These are phyloP conservation scores for Exocentrus adspersus DNA, from an alignment of 2,888 invertebrate genomes.

Conservation along the genomic window DNA sequence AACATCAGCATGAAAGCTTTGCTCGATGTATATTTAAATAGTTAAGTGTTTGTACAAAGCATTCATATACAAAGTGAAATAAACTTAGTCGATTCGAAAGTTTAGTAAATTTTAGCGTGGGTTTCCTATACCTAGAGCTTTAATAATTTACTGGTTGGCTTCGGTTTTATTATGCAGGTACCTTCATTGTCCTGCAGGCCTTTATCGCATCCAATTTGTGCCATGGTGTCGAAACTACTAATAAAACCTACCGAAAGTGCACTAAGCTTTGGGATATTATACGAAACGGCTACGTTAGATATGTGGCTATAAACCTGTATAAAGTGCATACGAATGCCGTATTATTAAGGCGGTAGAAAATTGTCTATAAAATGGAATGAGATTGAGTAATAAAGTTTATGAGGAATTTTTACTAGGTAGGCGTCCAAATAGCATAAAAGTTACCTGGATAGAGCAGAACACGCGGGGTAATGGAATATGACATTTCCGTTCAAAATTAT, in stretches of 20 bases:
- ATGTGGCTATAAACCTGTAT: constrained; percentile 19
- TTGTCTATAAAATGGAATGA: constrained; percentile 29
- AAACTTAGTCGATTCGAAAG: too few relatives aligned
- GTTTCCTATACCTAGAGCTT: too few relatives aligned
- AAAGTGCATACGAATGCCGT: constrained; percentile 29
- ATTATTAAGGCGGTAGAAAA: constrained; percentile 25
- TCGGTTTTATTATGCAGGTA: background rate
- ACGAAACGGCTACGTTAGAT: background rate
- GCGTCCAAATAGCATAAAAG: constrained; percentile 7
- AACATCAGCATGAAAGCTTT: background rate
- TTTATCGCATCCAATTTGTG: background rate
- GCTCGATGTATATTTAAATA: background rate
- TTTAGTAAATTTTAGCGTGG: too few relatives aligned
- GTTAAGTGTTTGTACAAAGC: too few relatives aligned
- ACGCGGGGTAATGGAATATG: constrained; percentile 1
- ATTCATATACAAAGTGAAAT: too few relatives aligned
- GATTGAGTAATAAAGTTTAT: constrained; percentile 28
- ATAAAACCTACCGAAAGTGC: background rate
- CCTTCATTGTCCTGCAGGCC: background rate
- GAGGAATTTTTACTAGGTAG: constrained; percentile 18
- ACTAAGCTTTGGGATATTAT: background rate
- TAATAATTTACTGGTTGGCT: too few relatives aligned
- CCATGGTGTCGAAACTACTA: background rate
- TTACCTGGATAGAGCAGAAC: background rate
- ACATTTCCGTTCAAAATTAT: constrained; percentile 17